Percentiles rank a stretch among this genome's conserved stretches.
Evolutionary conservation across 2,888 invertebrate genomes (phyloP).

Genomic region (Idaea aversata): DNA sequence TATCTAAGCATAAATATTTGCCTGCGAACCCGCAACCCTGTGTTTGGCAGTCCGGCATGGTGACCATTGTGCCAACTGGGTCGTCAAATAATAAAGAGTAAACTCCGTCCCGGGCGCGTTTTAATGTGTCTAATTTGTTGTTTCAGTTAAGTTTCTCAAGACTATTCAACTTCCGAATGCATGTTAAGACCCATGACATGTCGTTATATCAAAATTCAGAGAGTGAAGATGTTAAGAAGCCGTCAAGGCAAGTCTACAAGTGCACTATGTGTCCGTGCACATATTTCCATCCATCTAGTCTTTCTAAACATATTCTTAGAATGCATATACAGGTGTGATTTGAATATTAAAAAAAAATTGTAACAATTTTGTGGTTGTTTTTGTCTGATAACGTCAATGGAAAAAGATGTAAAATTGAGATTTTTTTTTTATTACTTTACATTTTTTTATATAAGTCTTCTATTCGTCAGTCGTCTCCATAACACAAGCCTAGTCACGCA

Average conservation of each 20-base stretch:
- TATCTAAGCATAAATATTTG: too few species aligned
- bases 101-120: too few species aligned
- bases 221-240: conserved; percentile 14
- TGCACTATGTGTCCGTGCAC: conserved; percentile 66
- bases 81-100: too few species aligned
- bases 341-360: conserved; percentile 25
- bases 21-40: too few species aligned
- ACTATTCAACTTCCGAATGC: conserved; percentile 50
- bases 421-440: too few species aligned
- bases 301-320: conserved; percentile 65
- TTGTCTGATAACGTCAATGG: too few species aligned
- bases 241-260: conserved; percentile 39
- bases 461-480: too few species aligned
- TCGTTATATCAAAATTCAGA: conserved; percentile 20
- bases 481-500: too few species aligned
- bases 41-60: too few species aligned
- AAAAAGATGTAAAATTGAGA: too few species aligned
- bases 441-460: too few species aligned
- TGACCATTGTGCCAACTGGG: too few species aligned
- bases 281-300: conserved; percentile 55
- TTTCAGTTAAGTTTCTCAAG: conserved; percentile 58
- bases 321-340: conserved; percentile 54
- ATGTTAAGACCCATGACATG: conserved; percentile 52
- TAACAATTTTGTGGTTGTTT: conserved; percentile 9
- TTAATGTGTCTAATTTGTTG: conserved; percentile 10